Percentiles rank a stretch among this genome's conserved stretches.
phyloP scores from a whole-genome alignment of 2,888 invertebrate genomes.

The Cryptocheilus praepositus region DNA sequence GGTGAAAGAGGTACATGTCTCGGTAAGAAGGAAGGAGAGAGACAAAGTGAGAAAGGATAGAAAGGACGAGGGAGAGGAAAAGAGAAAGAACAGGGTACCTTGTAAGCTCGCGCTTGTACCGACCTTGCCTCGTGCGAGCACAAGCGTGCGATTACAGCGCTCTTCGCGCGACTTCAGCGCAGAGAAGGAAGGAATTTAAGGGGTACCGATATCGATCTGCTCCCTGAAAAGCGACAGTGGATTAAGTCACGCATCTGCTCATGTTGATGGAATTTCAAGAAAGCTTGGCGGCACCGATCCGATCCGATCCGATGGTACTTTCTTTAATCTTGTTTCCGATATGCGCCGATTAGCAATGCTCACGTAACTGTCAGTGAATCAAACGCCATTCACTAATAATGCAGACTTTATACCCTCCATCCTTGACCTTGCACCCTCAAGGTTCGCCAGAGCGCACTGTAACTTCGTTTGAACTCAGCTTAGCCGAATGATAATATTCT shows the following conservation, averaged over 20 bases:
- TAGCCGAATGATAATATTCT: no score
- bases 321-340: no score
- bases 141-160: slow-evolving; percentile 52
- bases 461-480: no score
- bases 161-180: slow-evolving; percentile 40
- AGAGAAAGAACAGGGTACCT: slow-evolving; percentile 25
- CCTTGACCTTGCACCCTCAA: background rate
- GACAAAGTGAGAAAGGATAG: slow-evolving; percentile 16
- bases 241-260: background rate
- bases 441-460: background rate
- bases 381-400: background rate
- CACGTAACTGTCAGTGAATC: no score
- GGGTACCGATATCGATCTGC: slow-evolving; percentile 23
- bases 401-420: background rate
- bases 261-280: no score
- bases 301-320: no score
- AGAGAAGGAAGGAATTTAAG: slow-evolving; percentile 32
- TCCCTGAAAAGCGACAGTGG: background rate
- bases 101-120: slow-evolving; percentile 56
- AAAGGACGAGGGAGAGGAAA: slow-evolving; percentile 17
- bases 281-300: background rate
- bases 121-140: slow-evolving; percentile 55
- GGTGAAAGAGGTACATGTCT: slow-evolving; percentile 43
- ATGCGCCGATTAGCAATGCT: no score
- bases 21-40: slow-evolving; percentile 18